Conservation (phyloP, 64 coral and sea anemone species). For the Porites lutea region DNA sequence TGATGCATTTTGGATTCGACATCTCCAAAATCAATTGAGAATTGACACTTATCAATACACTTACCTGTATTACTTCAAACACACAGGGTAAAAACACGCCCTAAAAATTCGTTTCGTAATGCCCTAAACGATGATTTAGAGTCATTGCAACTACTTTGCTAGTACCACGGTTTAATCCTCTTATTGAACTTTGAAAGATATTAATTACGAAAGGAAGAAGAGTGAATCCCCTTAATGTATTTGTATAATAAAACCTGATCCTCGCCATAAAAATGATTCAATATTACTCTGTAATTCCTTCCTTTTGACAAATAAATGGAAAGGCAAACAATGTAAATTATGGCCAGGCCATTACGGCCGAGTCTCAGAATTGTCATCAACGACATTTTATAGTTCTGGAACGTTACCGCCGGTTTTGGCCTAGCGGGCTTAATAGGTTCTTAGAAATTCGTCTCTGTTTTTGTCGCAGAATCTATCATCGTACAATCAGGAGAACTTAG, state of each 20-base stretch:
- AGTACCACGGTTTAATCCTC: neutral
- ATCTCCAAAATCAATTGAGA: slow-evolving; percentile 74
- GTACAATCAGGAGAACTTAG: slow-evolving; percentile 25
- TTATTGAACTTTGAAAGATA: neutral
- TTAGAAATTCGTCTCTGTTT: slow-evolving; percentile 15
- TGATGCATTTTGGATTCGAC: slow-evolving; percentile 83
- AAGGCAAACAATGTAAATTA: slow-evolving; percentile 52
- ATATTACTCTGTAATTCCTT: slow-evolving; percentile 39
- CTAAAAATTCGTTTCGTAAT: neutral
- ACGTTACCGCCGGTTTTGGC: neutral
- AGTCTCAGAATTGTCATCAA: neutral
- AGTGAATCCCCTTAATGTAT: slow-evolving; percentile 17
- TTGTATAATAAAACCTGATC: slow-evolving; percentile 23
- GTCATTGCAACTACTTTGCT: slow-evolving; percentile 2
- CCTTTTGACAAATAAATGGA: slow-evolving; percentile 45
- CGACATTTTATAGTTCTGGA: neutral
- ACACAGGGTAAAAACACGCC: neutral
- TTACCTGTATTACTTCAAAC: slow-evolving; percentile 4
- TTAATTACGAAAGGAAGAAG: slow-evolving; percentile 23
- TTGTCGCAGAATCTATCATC: slow-evolving; percentile 32
- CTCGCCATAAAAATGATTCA: slow-evolving; percentile 24
- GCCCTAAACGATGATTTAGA: neutral
- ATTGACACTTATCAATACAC: slow-evolving; percentile 36
- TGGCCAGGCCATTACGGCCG: slow-evolving; percentile 26
- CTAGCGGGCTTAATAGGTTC: neutral